Percentiles rank a stretch among this genome's conserved stretches.
phyloP scores from a whole-genome alignment of 2,888 invertebrate genomes.

The Parnassius orleans region DNA sequence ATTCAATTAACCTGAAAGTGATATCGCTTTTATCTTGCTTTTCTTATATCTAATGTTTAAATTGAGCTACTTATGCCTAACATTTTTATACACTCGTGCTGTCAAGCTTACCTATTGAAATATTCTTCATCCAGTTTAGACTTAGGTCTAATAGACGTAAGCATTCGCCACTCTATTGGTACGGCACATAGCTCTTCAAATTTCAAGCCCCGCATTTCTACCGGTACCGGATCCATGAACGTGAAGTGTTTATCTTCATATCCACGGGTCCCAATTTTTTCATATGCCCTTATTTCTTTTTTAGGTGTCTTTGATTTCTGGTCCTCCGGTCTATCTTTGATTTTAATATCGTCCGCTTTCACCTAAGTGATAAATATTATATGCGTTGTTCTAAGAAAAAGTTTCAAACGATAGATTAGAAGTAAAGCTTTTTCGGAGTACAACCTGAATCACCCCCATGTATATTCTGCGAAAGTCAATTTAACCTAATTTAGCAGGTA shows the following conservation, averaged over 20 bases:
- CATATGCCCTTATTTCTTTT: constrained; percentile 85
- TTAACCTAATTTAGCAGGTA: too few species aligned
- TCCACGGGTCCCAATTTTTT: constrained; percentile 83
- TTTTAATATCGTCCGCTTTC: constrained; percentile 87
- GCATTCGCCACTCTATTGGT: constrained; percentile 95
- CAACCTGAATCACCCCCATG: too few species aligned
- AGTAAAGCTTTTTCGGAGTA: too few species aligned
- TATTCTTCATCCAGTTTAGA: constrained; percentile 92
- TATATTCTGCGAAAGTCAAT: too few species aligned
- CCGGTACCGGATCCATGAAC: constrained; percentile 88
- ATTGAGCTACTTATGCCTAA: too few species aligned
- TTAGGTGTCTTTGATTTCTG: constrained; percentile 88
- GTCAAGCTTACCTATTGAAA: constrained; percentile 84
- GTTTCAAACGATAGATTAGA: too few species aligned
- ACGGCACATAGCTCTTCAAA: constrained; percentile 90
- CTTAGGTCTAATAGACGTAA: constrained; percentile 92
- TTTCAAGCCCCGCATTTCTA: constrained; percentile 88
- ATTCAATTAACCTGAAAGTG: constrained; percentile 85
- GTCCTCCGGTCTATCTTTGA: constrained; percentile 84
- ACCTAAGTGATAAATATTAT: constrained; percentile 66
- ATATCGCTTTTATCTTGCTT: neutral
- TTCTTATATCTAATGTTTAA: neutral
- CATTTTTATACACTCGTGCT: too few species aligned
- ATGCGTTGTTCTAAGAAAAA: neutral
- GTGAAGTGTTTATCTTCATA: constrained; percentile 75